These are phyloP conservation scores for Scomber scombrus DNA, from an alignment of 2,113 vertebrate species.

Conservation along the genomic window DNA sequence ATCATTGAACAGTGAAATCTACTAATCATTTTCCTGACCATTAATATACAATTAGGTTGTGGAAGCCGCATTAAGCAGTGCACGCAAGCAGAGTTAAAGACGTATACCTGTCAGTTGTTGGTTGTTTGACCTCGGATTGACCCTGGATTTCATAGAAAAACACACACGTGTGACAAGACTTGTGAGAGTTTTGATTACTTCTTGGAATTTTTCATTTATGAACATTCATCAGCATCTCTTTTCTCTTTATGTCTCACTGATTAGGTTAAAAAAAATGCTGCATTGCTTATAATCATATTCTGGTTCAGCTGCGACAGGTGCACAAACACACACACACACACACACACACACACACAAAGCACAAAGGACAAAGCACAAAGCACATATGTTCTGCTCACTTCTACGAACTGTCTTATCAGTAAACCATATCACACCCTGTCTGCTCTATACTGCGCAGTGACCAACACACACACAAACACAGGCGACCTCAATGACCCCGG, in stretches of 20 bases:
- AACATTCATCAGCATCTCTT: not conserved
- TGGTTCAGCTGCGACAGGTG: not conserved
- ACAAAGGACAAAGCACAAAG: no score
- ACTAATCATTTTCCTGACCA: not conserved
- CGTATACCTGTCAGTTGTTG: no score
- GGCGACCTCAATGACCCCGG: not conserved
- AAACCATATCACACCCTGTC: not conserved
- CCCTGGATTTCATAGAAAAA: no score
- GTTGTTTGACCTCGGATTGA: no score
- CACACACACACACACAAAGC: not conserved
- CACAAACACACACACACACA: not conserved
- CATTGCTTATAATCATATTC: not conserved
- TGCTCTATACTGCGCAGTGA: not conserved
- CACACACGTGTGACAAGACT: no score
- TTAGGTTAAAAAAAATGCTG: not conserved
- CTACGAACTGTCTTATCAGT: constrained; percentile 6
- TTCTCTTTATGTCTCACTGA: not conserved
- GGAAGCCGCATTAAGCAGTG: no score
- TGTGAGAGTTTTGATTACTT: no score
- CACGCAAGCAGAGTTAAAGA: no score
- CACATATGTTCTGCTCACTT: not conserved
- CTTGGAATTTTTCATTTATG: no score
- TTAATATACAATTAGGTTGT: not conserved
- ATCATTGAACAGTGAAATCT: not conserved
- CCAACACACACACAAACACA: not conserved